Evolutionary conservation across 2,797 vertebrate species (phyloP).

Genomic region (Liasis olivaceus): DNA sequence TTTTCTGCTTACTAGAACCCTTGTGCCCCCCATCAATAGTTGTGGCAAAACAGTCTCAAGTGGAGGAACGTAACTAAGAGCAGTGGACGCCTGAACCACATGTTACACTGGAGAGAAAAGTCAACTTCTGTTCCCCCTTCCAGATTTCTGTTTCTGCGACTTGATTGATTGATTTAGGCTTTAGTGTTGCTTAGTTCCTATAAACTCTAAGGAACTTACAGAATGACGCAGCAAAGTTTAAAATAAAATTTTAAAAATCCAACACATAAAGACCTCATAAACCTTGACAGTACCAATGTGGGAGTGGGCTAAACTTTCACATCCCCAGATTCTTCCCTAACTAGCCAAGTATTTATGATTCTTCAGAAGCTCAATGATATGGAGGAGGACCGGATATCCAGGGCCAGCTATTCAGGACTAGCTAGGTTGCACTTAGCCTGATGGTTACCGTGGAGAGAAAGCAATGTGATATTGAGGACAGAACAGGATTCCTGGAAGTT

Average conservation of each 20-base stretch:
- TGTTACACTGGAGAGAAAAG: neutral
- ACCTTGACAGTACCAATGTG: neutral
- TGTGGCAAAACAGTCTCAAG: neutral
- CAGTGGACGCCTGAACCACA: neutral
- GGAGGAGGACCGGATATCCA: too few species aligned
- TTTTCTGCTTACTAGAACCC: neutral
- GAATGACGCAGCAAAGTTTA: neutral
- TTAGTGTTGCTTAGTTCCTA: neutral
- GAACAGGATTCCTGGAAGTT: too few species aligned
- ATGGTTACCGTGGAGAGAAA: too few species aligned
- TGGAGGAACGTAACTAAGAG: neutral
- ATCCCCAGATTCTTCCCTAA: neutral
- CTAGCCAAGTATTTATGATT: neutral
- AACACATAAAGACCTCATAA: neutral
- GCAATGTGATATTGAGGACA: too few species aligned
- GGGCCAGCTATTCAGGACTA: too few species aligned
- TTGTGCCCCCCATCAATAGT: neutral
- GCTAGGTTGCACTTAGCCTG: too few species aligned
- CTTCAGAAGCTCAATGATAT: neutral
- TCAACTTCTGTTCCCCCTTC: too few species aligned
- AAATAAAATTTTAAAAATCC: neutral
- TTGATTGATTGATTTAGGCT: neutral
- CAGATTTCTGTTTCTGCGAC: neutral
- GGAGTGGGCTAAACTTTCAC: neutral
- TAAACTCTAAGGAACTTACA: neutral